phyloP scores from a whole-genome alignment of 2,797 vertebrate species.

The Oceanodroma leucorhoa region DNA sequence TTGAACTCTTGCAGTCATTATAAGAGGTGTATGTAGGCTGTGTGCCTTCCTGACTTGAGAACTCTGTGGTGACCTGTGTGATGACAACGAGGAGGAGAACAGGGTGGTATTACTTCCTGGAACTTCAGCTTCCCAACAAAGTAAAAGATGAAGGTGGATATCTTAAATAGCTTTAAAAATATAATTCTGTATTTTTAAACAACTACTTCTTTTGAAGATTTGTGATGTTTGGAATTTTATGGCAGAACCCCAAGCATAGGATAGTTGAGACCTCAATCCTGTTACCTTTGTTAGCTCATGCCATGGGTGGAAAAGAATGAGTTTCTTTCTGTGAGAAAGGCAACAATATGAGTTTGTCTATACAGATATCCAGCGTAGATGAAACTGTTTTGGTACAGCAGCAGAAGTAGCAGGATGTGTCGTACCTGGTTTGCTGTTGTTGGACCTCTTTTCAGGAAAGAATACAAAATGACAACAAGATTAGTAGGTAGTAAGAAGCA shows the following conservation, averaged over 20 bases:
- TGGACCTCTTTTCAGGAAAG: neutral
- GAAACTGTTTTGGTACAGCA: neutral
- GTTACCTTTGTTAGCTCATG: neutral
- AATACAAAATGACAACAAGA: neutral
- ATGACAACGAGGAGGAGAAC: neutral
- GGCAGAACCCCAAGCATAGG: neutral
- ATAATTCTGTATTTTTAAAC: neutral
- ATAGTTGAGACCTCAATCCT: neutral
- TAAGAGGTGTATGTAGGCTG: neutral
- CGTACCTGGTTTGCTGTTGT: neutral
- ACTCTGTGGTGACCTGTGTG: neutral
- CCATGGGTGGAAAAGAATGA: neutral
- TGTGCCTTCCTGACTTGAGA: neutral
- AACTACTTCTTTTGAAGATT: neutral
- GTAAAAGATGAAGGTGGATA: neutral
- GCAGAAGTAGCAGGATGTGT: neutral
- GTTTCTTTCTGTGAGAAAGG: neutral
- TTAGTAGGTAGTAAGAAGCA: neutral
- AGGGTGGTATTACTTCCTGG: neutral
- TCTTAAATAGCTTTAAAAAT: neutral
- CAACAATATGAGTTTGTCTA: neutral
- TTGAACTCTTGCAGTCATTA: neutral
- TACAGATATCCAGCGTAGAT: neutral
- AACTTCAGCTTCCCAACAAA: neutral
- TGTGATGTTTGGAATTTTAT: neutral